These are phyloP conservation scores for Neosalanx taihuensis DNA, from an alignment of 2,797 vertebrate species.

Conservation along the genomic window DNA sequence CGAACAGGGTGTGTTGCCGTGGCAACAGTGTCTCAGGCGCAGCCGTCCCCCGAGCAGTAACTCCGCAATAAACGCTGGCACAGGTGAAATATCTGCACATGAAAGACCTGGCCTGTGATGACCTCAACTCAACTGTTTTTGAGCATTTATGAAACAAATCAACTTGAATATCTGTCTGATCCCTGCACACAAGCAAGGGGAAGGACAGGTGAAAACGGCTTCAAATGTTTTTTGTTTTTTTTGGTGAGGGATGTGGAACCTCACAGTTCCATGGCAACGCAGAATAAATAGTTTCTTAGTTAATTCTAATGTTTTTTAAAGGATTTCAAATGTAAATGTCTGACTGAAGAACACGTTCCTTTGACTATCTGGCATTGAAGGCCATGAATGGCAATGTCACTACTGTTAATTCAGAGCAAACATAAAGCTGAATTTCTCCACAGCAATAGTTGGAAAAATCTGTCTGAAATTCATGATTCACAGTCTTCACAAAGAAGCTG, in stretches of 20 bases:
- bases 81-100: slow-evolving; percentile 64
- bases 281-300: slow-evolving; percentile 1
- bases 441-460: slow-evolving; percentile 39
- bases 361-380: neutral
- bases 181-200: slow-evolving; percentile 39
- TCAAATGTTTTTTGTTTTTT: slow-evolving; percentile 44
- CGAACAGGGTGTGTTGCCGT: slow-evolving; percentile 67
- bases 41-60: slow-evolving; percentile 41
- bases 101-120: slow-evolving; percentile 49
- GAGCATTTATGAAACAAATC: slow-evolving; percentile 40
- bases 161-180: slow-evolving; percentile 42
- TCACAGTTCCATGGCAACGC: neutral
- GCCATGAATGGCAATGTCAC: neutral
- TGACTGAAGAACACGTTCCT: neutral
- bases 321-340: neutral
- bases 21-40: slow-evolving; percentile 62
- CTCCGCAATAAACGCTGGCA: slow-evolving; percentile 19
- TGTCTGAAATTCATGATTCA: slow-evolving; percentile 2
- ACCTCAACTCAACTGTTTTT: slow-evolving; percentile 54
- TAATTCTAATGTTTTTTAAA: neutral
- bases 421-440: slow-evolving; percentile 1
- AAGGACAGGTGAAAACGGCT: slow-evolving; percentile 23
- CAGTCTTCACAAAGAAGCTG: slow-evolving; percentile 6
- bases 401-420: neutral
- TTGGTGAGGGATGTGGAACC: slow-evolving; percentile 1